These are phyloP conservation scores for Spilogale gracilis DNA, from an alignment of 2,113 vertebrate species.

Conservation along the genomic window DNA sequence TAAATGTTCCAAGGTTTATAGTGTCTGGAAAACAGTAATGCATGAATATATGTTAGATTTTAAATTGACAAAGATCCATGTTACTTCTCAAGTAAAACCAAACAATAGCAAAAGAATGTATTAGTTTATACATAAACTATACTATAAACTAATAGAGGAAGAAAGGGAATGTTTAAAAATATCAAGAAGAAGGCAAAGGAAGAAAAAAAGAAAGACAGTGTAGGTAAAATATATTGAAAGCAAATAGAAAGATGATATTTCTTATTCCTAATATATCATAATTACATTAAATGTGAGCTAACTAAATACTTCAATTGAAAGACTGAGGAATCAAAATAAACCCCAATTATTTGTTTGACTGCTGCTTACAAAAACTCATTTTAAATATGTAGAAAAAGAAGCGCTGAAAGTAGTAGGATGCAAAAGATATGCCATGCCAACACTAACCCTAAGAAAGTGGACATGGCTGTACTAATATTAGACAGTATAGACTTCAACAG, in stretches of 20 bases:
- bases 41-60: not conserved
- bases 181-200: not conserved
- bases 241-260: not conserved
- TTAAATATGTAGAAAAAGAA: not conserved
- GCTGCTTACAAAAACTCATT: not conserved
- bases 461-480: not conserved
- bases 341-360: not conserved
- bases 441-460: not conserved
- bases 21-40: not conserved
- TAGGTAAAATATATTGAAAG: not conserved
- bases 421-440: not conserved
- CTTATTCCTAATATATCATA: not conserved
- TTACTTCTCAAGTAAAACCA: not conserved
- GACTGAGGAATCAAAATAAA: slow-evolving; percentile 16
- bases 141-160: not conserved
- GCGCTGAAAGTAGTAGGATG: not conserved
- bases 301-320: not conserved
- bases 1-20: not conserved
- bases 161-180: not conserved
- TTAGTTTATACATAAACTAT: not conserved
- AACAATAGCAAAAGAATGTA: not conserved
- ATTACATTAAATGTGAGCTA: not conserved
- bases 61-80: not conserved
- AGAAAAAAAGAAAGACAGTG: not conserved
- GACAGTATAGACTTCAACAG: not conserved